Evolutionary conservation across 2,797 vertebrate species (phyloP), one percentile per base, ranked within the genome.

Genomic region (Urophycis tenuis): DNA sequence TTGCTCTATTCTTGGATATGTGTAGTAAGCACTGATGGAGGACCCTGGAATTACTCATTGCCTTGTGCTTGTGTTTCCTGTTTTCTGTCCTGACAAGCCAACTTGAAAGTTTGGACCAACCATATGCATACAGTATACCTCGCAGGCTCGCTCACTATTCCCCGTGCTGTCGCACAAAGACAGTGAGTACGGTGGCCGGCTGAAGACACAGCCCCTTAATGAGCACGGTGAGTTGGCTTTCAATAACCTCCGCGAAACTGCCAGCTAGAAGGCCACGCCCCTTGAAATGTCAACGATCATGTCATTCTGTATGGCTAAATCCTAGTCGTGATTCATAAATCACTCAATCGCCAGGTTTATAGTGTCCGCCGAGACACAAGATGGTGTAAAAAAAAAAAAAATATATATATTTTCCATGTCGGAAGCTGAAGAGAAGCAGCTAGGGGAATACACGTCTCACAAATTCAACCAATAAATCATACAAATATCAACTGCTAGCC

Each of bases 171-270:
- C 12, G 39, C 17, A 41, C 4, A 41, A 41, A 17, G 39, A 41
- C 11, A 1, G 14, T 41, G 39, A 17, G 0, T 14, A 41, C 39
- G 3, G 10, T 2, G 15, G 39, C 39, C 39, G 39, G 14, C 39
- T 3, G 39, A 15, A 14, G 12, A 64, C 25, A 64, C 3, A 12
- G 45, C 11, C 45, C 3, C n/a, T n/a, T n/a, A n/a, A n/a, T n/a
- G n/a, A n/a, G n/a, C n/a, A 67, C n/a, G 25, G 70, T n/a, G 74
- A 82, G 77, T 87, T 89, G 80, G 82, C 34, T 88, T 88, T 88
- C 87, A 86, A 69, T 49, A 85, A 82, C 77, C 79, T 81, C 86
- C 79, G 15, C 41, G 15, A 1, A 4, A 8, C 35, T 60, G 74
- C 36, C 74, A 41, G 78, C 60, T 76, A 73, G 74, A 77, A n/a